phyloP scores from a whole-genome alignment of 2,797 vertebrate species.

The Sebastolobus alascanus region DNA sequence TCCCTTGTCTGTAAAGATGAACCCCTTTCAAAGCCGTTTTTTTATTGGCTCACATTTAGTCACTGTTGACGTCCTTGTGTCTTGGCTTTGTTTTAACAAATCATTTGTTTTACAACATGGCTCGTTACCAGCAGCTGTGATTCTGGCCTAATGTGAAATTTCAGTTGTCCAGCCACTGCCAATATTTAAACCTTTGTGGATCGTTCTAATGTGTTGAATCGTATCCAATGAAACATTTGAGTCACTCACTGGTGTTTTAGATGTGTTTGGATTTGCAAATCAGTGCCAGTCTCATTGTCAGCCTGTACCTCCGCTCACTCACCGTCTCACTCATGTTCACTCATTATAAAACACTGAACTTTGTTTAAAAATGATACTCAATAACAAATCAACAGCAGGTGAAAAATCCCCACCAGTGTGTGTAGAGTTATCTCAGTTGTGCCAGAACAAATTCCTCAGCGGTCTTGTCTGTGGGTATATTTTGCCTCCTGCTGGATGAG shows the following conservation, averaged over 20 bases:
- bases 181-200: slow-evolving; percentile 19
- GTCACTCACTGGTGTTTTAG: slow-evolving; percentile 22
- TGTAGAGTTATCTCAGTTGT: neutral
- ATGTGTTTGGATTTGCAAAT: slow-evolving; percentile 36
- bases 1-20: slow-evolving; percentile 36
- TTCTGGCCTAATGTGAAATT: slow-evolving; percentile 34
- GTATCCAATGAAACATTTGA: slow-evolving; percentile 6
- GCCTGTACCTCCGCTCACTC: slow-evolving; percentile 18
- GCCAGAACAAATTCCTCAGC: neutral
- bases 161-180: slow-evolving; percentile 33
- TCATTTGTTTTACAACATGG: slow-evolving; percentile 15
- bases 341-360: neutral
- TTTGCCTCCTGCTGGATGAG: neutral
- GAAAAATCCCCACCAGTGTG: neutral
- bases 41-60: slow-evolving; percentile 23
- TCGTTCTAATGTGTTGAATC: slow-evolving; percentile 18
- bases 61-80: slow-evolving; percentile 18
- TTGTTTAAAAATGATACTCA: neutral
- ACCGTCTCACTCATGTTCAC: neutral
- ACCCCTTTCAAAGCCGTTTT: slow-evolving; percentile 23
- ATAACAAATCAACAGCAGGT: slow-evolving; percentile 10
- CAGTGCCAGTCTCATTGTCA: slow-evolving; percentile 20
- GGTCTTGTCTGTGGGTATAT: neutral
- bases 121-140: slow-evolving; percentile 22
- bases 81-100: slow-evolving; percentile 32